A percentile compares a stretch with the other conserved stretches of the same genome.
These are phyloP conservation scores for Cygnus buccinator DNA, from an alignment of 2,113 vertebrate species.

Conservation along the genomic window DNA sequence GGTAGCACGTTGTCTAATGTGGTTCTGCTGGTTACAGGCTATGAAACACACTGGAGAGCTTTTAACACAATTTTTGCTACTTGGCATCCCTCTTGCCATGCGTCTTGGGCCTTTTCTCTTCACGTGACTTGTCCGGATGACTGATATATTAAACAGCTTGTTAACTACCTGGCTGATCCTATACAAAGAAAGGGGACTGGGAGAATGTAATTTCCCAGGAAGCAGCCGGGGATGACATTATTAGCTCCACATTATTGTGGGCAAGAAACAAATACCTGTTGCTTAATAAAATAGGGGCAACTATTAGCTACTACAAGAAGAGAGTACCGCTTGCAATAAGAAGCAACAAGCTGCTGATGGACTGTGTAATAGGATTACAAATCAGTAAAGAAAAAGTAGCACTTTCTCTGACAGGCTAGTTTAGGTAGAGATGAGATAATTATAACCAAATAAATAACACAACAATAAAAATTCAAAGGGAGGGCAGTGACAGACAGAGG, in stretches of 20 bases:
- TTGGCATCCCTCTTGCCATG: accelerated
- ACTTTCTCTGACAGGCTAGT: conserved; percentile 15
- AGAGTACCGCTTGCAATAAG: background rate
- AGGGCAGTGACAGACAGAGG: background rate
- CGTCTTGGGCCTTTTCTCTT: background rate
- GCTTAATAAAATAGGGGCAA: conserved; percentile 45
- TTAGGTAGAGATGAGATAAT: conserved; percentile 42
- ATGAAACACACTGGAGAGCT: background rate
- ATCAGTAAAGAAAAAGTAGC: conserved; percentile 32
- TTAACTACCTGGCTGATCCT: background rate
- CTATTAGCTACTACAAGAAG: conserved; percentile 32
- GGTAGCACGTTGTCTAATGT: background rate
- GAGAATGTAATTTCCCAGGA: background rate
- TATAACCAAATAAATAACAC: conserved; percentile 47
- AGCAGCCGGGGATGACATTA: background rate
- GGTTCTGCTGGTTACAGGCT: accelerated
- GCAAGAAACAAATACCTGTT: conserved; percentile 35
- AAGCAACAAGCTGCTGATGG: conserved; percentile 13
- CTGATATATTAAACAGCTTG: background rate
- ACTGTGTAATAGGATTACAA: conserved; percentile 48
- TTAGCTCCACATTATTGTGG: background rate
- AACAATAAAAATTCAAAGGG: conserved; percentile 39
- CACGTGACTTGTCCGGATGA: background rate
- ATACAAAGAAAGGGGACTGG: background rate
- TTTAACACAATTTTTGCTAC: background rate